Base-by-base conservation (phyloP, 1,140 invertebrate species). In the Plutomurus gul region DNA sequence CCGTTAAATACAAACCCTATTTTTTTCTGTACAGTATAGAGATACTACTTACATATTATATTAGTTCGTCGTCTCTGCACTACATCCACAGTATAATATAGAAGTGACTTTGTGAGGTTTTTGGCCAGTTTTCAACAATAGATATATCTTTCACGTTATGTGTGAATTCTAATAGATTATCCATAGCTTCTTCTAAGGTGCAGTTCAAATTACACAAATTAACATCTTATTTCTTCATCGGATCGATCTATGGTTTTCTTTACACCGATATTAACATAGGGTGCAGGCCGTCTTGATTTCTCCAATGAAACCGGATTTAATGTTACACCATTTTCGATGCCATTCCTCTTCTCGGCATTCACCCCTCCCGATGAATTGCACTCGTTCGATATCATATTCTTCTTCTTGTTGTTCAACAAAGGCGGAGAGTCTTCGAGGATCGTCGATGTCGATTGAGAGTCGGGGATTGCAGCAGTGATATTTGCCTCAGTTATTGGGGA, bases 371-470 rank as follows among this genome's bases (percentile, higher is more conserved):
- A 25, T 60, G 70, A 8, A 39, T 39, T 25, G n/a, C 37, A 37
- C 25, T 43, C 13, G 33, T 74, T 56, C 13, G 20, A 49, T 13
- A 13, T 72, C n/a, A 25, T 20, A 18, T 10, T 27, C 33, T 22
- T 8, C 11, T 39, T 33, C 39, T 46, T 39, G 25, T n/a, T 25
- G 30, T 6, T 3, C 3, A 30, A 8, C 3, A 43, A 46, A 77
- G 76, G 39, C 40, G 77, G 77, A 27, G 77, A 75, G 16, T 81
- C 81, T 6, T 82, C 84, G n/a, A 88, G 81, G 20, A 88, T 80
- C 1, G 84, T 86, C 84, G 86, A 87, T 60, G 84, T 86, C 36
- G 85, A 87, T 78, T 85, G 86, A 51, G 84, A 87, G 78, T 88
- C 88, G 60, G 89, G 84, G 43, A 81, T 65, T 51, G 60, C 46